Conservation (phyloP, 2,888 invertebrate species). For the Acleris literana region DNA sequence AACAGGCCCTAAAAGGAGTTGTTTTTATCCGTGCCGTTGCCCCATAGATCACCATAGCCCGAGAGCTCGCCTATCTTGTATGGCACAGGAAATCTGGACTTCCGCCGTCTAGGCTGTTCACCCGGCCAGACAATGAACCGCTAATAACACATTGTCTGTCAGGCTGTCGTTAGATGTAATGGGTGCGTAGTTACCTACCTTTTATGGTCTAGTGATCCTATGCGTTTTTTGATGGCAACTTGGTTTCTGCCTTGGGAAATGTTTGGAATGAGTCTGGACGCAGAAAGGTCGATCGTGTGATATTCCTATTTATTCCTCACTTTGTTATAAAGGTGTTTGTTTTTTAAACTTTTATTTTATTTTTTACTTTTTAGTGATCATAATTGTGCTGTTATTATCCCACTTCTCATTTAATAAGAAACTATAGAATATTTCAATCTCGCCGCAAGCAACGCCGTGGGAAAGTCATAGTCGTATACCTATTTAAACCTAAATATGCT, state of each 20-base stretch:
- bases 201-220: slow-evolving; percentile 67
- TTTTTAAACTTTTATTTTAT: too few relatives aligned
- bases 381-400: too few relatives aligned
- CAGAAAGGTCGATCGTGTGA: not conserved
- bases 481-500: too few relatives aligned
- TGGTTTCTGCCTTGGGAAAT: slow-evolving; percentile 40
- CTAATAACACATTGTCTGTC: slow-evolving; percentile 67
- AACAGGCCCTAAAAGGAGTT: slow-evolving; percentile 61
- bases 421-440: too few relatives aligned
- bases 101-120: slow-evolving; percentile 79
- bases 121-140: slow-evolving; percentile 72
- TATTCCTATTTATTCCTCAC: not conserved
- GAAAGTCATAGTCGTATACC: too few relatives aligned
- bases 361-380: too few relatives aligned
- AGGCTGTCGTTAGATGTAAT: slow-evolving; percentile 58
- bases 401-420: too few relatives aligned
- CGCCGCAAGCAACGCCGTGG: too few relatives aligned
- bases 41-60: slow-evolving; percentile 45
- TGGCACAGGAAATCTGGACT: slow-evolving; percentile 77
- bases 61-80: slow-evolving; percentile 46
- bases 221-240: slow-evolving; percentile 46
- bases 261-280: not conserved
- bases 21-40: slow-evolving; percentile 69
- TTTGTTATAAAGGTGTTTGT: too few relatives aligned
- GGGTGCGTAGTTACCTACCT: slow-evolving; percentile 60